Evolutionary conservation across 2,888 invertebrate genomes (phyloP).

Genomic region (Drosophila atroscutellata): DNA sequence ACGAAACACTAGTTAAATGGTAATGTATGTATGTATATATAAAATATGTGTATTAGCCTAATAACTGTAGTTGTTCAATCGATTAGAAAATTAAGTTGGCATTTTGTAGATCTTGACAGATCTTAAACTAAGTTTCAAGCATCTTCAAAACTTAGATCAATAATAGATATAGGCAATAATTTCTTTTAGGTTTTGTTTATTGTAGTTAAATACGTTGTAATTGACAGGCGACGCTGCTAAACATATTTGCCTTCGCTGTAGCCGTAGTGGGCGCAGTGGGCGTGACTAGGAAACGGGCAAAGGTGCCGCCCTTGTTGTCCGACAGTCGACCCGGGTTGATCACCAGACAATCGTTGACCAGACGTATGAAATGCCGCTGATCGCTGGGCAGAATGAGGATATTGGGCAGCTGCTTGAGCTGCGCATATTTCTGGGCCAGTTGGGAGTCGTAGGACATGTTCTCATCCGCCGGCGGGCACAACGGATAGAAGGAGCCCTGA

Average conservation of each 20-base stretch:
- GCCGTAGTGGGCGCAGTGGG: slow-evolving; percentile 80
- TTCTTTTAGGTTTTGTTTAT: slow-evolving; percentile 17
- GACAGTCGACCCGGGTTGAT: slow-evolving; percentile 94
- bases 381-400: slow-evolving; percentile 93
- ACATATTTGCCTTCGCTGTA: slow-evolving; percentile 79
- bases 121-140: background rate
- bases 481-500: slow-evolving; percentile 93
- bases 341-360: slow-evolving; percentile 91
- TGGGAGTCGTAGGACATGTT: slow-evolving; percentile 89
- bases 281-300: slow-evolving; percentile 88
- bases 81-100: background rate
- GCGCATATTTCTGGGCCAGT: slow-evolving; percentile 90
- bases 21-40: background rate
- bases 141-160: background rate
- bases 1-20: background rate
- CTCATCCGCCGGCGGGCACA: slow-evolving; percentile 90
- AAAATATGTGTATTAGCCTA: background rate
- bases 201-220: slow-evolving; percentile 77
- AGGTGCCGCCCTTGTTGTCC: slow-evolving; percentile 91
- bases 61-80: background rate
- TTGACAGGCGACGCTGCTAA: slow-evolving; percentile 85
- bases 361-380: slow-evolving; percentile 92
- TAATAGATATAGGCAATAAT: background rate
- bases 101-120: background rate
- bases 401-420: slow-evolving; percentile 91